Evolutionary conservation across 2,113 vertebrate genomes (phyloP).

Genomic region (Gallinago paraguaiae): DNA sequence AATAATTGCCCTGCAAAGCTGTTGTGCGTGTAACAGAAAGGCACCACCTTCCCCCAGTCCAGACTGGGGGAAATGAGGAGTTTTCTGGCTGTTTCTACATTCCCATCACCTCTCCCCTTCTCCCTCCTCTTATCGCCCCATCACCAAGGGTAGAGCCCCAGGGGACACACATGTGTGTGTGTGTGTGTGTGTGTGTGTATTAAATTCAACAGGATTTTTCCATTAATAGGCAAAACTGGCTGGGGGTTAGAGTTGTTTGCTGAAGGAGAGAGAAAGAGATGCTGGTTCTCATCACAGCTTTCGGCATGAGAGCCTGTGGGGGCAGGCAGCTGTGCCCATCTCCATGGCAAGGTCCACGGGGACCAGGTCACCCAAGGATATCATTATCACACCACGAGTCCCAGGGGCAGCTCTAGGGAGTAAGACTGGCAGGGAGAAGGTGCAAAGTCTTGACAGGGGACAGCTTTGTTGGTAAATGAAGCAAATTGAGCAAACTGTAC

Average conservation of each 20-base stretch:
- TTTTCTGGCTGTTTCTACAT: background rate
- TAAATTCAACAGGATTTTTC: constrained; percentile 54
- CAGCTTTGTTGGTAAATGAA: background rate
- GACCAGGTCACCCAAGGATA: background rate
- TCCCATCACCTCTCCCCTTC: background rate
- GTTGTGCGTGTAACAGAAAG: background rate
- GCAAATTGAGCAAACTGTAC: constrained; percentile 48
- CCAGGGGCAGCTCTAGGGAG: background rate
- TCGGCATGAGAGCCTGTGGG: background rate
- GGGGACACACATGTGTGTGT: background rate
- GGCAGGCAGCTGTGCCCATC: background rate
- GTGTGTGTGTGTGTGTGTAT: background rate
- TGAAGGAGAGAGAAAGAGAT: background rate
- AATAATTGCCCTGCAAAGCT: background rate
- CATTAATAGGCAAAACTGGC: background rate
- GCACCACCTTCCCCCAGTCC: background rate
- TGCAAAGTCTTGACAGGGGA: background rate
- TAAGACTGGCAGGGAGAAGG: background rate
- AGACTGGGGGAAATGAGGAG: background rate
- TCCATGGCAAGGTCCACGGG: background rate
- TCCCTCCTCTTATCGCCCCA: fast-evolving
- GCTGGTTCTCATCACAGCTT: background rate
- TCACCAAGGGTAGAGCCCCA: background rate
- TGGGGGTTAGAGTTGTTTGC: background rate
- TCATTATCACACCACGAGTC: background rate